A percentile compares a stretch with the other conserved stretches of the same genome.
These are phyloP conservation scores for Calephelis virginiensis DNA, from an alignment of 1,140 invertebrate species.

Conservation along the genomic window DNA sequence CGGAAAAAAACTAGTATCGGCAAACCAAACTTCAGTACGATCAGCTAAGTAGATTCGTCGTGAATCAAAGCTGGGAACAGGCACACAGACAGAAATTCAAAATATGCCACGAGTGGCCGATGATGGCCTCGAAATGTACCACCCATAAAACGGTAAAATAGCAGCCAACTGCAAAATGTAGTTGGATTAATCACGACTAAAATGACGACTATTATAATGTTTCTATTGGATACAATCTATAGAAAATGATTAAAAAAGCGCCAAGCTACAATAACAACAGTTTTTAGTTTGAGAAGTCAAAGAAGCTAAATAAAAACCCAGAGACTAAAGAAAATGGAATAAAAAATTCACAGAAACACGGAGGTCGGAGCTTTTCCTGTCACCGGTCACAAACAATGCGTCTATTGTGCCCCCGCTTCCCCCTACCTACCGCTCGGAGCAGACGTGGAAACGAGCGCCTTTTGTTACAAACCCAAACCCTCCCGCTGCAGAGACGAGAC, in stretches of 20 bases:
- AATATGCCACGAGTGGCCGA: too few species aligned
- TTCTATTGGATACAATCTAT: too few species aligned
- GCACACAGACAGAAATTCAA: too few species aligned
- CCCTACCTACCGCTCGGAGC: slow-evolving; percentile 42
- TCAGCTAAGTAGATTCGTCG: too few species aligned
- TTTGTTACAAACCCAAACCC: slow-evolving; percentile 62
- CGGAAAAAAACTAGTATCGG: too few species aligned
- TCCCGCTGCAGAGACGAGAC: slow-evolving; percentile 53
- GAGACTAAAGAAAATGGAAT: slow-evolving; percentile 62
- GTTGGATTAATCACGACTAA: too few species aligned
- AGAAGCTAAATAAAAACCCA: slow-evolving; percentile 60
- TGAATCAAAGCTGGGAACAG: too few species aligned
- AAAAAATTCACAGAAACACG: slow-evolving; percentile 77
- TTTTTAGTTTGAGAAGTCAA: slow-evolving; percentile 68
- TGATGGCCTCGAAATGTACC: too few species aligned
- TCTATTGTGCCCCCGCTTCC: slow-evolving; percentile 56
- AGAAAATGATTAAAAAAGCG: not conserved
- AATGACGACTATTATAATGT: too few species aligned
- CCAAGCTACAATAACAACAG: slow-evolving; percentile 39
- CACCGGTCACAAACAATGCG: slow-evolving; percentile 76
- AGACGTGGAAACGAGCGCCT: slow-evolving; percentile 73
- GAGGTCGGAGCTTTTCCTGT: slow-evolving; percentile 77
- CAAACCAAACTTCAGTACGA: too few species aligned
- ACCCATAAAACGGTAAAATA: too few species aligned
- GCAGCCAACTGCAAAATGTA: too few species aligned